Base-by-base conservation (phyloP, 1,140 invertebrate species). In the Procambarus virginalis region DNA sequence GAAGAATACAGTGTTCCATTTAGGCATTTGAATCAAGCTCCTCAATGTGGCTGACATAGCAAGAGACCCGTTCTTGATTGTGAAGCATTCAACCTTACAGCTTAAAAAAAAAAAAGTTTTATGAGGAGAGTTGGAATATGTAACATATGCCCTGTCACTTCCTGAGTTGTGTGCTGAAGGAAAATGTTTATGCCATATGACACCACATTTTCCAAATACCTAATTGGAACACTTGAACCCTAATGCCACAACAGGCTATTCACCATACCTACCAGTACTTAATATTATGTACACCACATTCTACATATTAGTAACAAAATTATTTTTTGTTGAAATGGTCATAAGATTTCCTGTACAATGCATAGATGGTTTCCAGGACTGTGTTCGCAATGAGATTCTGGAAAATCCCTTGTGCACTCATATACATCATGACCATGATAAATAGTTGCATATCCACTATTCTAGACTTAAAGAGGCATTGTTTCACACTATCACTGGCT, bases 141-240 rank as follows among this genome's bases (percentile, higher is more conserved):
- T 86, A 86, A 86, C 75, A 89, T 84, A 89, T 89, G 88, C 88
- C 88, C 88, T 89, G 88, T 89, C 82, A 84, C 88, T 89, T 89
- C 88, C 88, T 89, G 88, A 89, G 88, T 84, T 89, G 45, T 84
- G 88, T 84, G 88, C 88, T 84, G 81, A 83, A 88, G 75, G 58
- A 89, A 89, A 89, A 89, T 68, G 45, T 89, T 79, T 89, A 78
- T 70, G 48, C 82, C 55, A 79, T 45, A 89, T 68, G 75, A 77
- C 76, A 77, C 75, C 81, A 84, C 73, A 58, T 84, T 83, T 77
- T 84, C 68, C 60, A 89, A 89, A 76, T 60, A 58, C 10, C 82
- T 89, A 89, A 79, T 34, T 89, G 88, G 82, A 89, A 89, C 82
- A 89, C 88, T 34, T 84, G 82, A 64, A 89, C 79, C 82, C 75